Base-by-base conservation (phyloP, 2,888 invertebrate species). In the Brachylomia viminalis region DNA sequence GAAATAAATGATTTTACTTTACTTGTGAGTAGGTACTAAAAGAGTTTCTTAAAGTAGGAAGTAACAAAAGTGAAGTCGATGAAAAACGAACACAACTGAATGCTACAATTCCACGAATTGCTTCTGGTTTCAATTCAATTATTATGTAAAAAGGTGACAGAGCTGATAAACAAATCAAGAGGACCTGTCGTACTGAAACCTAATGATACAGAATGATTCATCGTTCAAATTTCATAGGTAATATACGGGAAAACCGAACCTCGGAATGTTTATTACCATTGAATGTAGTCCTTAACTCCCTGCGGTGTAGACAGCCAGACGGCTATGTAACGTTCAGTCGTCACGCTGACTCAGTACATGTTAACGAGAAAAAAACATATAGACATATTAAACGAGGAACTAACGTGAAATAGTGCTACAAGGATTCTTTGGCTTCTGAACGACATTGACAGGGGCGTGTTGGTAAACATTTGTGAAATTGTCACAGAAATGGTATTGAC, bases 321-420 rank as follows among this genome's bases (percentile, higher is more conserved):
- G 15, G 13, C 20, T 38, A 15, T 5, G 13, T 11, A 13, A 54
- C 38, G n/a, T 64, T 58, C 30, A 72, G 38, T 58, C 62, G 27
- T 27, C 30, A 38, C 15, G n/a, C 49, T 82, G 82, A 72, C 56
- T 80, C 82, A 77, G 27, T n/a, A n/a, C n/a, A 20, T 5, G 49
- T 5, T 54, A 33, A 54, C 80, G 30, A 42, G 54, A 54, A 80
- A 61, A 56, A 59, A 79, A 27, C n/a, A 52, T 45, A 27, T 2
- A 5, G n/a, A n/a, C n/a, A n/a, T n/a, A n/a, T n/a, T n/a, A 45
- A 49, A 52, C 2, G 0, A 17, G 13, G 58, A 79, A 52, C 42
- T 17, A 67, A 47, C n/a, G 42, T 56, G 13, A 56, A 56, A 30
- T 65, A 4, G 8, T n/a, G 1, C 10, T 33, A 38, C 10, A 17